phyloP scores from a whole-genome alignment of 2,113 vertebrate genomes.

The Tonatia bakeri region DNA sequence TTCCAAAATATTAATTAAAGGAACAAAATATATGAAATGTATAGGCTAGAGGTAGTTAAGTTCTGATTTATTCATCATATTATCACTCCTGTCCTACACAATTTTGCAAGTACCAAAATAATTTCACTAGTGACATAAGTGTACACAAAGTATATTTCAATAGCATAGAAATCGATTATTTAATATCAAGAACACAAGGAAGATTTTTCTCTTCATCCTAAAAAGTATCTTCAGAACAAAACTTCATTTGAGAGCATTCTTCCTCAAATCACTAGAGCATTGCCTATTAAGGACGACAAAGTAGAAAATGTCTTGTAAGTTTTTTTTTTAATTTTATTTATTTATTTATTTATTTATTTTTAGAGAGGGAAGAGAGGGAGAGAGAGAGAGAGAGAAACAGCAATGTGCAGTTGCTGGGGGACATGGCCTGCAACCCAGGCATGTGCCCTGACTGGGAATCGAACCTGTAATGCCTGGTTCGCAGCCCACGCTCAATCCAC shows the following conservation, averaged over 20 bases:
- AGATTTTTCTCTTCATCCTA: constrained; percentile 11
- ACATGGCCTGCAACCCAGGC: too few relatives aligned
- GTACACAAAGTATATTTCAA: not conserved
- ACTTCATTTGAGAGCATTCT: not conserved
- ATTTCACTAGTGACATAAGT: not conserved
- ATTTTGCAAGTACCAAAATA: constrained; percentile 26
- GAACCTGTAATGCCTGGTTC: too few relatives aligned
- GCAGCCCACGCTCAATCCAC: too few relatives aligned
- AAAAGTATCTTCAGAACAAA: constrained; percentile 13
- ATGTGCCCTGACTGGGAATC: too few relatives aligned
- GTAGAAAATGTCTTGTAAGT: not conserved
- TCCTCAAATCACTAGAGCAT: not conserved
- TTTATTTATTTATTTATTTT: too few relatives aligned
- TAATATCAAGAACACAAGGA: constrained; percentile 4
- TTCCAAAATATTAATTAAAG: too few relatives aligned
- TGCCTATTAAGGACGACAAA: not conserved
- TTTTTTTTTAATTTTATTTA: too few relatives aligned
- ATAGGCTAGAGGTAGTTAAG: not conserved
- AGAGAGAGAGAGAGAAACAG: too few relatives aligned
- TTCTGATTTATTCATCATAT: not conserved
- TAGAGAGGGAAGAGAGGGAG: too few relatives aligned
- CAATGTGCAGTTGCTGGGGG: too few relatives aligned
- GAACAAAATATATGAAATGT: not conserved
- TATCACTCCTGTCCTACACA: not conserved
- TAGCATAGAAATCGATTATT: not conserved